Conservation (phyloP, 2,888 invertebrate genomes). For the Stratiomys singularior region DNA sequence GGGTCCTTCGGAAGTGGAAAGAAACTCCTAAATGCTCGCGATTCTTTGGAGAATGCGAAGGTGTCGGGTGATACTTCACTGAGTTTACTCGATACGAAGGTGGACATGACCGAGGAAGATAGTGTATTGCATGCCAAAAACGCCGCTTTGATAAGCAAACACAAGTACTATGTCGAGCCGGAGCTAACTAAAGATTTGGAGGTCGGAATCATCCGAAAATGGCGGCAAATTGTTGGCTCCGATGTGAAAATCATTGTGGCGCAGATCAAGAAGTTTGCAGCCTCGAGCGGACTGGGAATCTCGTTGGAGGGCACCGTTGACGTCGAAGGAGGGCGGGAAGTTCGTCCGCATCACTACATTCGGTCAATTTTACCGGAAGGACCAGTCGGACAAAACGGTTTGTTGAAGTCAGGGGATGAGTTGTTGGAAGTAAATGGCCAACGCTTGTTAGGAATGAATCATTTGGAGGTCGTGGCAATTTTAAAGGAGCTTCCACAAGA, state of each 20-base stretch:
- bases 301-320: constrained; percentile 98
- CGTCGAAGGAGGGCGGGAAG: constrained; percentile 95
- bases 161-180: constrained; percentile 64
- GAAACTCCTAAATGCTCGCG: constrained; percentile 61
- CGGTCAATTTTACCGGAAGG: constrained; percentile 97
- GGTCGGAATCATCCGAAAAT: constrained; percentile 82
- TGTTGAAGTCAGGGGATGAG: constrained; percentile 94
- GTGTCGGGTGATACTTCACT: constrained; percentile 54
- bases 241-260: constrained; percentile 83
- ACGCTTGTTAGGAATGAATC: constrained; percentile 88
- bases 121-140: constrained; percentile 59
- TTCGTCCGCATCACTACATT: constrained; percentile 98
- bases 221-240: constrained; percentile 82
- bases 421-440: constrained; percentile 93
- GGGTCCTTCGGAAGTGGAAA: constrained; percentile 62
- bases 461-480: constrained; percentile 92
- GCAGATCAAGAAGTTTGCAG: constrained; percentile 84
- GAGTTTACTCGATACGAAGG: constrained; percentile 47
- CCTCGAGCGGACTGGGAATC: constrained; percentile 95
- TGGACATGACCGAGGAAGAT: constrained; percentile 50
- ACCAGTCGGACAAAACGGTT: constrained; percentile 92
- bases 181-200: constrained; percentile 77
- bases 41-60: constrained; percentile 61
- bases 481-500: constrained; percentile 90
- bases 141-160: constrained; percentile 56